Percentiles rank a stretch among this genome's conserved stretches.
Evolutionary conservation across 1,140 invertebrate species (phyloP).

Genomic region (Zaprionus africanus): DNA sequence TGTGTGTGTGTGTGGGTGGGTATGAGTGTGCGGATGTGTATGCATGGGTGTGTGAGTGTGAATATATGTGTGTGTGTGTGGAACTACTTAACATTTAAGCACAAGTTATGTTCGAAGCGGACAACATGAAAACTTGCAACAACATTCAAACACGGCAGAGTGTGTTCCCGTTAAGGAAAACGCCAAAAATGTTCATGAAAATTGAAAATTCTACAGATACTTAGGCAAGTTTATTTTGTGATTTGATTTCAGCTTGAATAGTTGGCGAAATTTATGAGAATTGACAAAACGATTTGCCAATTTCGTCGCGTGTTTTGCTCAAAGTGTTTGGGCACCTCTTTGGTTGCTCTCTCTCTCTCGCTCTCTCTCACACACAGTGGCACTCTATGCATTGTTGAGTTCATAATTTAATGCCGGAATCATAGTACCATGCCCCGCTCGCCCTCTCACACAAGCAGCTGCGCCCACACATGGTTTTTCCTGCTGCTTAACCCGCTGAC

Average conservation of each 20-base stretch:
- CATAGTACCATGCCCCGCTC: background rate
- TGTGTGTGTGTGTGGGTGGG: background rate
- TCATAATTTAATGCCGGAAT: conserved; percentile 58
- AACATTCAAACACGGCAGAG: conserved; percentile 13
- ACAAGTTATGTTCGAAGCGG: conserved; percentile 51
- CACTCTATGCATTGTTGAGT: conserved; percentile 50
- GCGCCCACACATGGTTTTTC: background rate
- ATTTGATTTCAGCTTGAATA: background rate
- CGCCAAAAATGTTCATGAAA: background rate
- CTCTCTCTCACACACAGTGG: background rate
- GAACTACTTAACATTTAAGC: conserved; percentile 69
- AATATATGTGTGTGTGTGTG: conserved; percentile 25
- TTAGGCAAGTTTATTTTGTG: background rate
- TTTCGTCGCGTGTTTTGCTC: background rate
- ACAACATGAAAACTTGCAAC: conserved; percentile 29
- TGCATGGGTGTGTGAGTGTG: conserved; percentile 2
- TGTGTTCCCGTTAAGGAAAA: conserved; percentile 10
- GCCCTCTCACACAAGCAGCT: background rate
- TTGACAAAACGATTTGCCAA: conserved; percentile 15
- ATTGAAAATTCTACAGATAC: background rate
- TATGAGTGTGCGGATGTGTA: background rate
- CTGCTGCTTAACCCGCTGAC: conserved; percentile 56
- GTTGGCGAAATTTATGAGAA: conserved; percentile 23
- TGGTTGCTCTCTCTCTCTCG: background rate
- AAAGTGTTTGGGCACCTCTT: conserved; percentile 19